Conservation (phyloP, 2,888 invertebrate genomes). For the Ptilodon capucinus region DNA sequence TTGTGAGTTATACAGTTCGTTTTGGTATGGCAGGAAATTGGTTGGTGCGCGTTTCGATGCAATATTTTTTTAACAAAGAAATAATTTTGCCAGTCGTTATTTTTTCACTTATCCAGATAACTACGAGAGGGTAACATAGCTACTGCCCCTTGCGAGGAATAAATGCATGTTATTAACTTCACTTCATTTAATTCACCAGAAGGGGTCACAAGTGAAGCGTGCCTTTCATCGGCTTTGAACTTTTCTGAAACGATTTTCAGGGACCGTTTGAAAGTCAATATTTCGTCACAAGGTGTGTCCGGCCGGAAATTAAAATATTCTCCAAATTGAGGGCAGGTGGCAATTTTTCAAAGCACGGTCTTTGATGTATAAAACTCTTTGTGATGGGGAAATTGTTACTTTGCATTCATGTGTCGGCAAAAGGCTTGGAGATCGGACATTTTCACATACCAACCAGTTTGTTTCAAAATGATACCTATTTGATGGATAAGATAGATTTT, state of each 20-base stretch:
- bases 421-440: conserved; percentile 12
- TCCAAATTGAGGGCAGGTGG: conserved; percentile 27
- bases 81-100: no score
- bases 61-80: no score
- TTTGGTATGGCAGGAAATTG: no score
- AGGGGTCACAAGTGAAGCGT: not conserved
- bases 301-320: conserved; percentile 50
- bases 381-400: conserved; percentile 24
- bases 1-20: no score
- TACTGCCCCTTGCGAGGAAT: not conserved
- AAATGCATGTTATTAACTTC: not conserved
- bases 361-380: conserved; percentile 20
- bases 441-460: conserved; percentile 6
- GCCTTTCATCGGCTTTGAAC: not conserved
- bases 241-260: not conserved
- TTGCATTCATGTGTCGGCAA: conserved; percentile 6
- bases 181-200: no score
- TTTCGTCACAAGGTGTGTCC: conserved; percentile 20
- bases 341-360: conserved; percentile 26
- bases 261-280: conserved; percentile 25
- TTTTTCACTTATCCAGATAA: no score
- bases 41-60: no score
- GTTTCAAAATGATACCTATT: not conserved
- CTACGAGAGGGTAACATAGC: no score
- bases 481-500: not conserved